Base-by-base conservation (phyloP, 2,888 invertebrate species). In the Anarsia innoxiella region DNA sequence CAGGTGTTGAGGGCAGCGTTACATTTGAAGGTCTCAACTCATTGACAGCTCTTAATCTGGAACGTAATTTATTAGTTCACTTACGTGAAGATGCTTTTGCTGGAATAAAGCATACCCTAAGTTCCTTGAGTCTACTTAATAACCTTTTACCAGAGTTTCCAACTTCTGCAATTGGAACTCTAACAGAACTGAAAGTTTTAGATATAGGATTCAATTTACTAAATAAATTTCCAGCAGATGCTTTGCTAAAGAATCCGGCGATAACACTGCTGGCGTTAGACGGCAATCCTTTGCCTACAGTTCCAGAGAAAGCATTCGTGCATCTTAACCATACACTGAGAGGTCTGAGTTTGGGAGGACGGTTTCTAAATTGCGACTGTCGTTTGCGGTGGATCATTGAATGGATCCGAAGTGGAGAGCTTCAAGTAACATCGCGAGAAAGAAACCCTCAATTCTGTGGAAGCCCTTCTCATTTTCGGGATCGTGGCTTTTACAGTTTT, bases 381-480 rank as follows among this genome's bases (percentile, higher is more conserved):
- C 90, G 91, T 40, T 73, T 96, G 31, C 88, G 91, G 5, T 96
- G 96, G 96, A 92, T 96, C 41, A 91, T 93, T 42, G 91, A 95
- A 62, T 96, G 96, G 96, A 95, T 96, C 51, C 88, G 91, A 36
- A 91, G 91, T 46, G 91, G 91, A 9, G 95, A 96, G 66, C 85
- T 96, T 26, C 96, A 96, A 87, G 95, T 96, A 12, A 96, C 96
- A 8, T 95, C 95, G 46, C 88, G 96, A 28, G 96, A 96, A 73
- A 87, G 95, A 53, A 95, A 94, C 71, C 96, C 96, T 4, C 96
- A 96, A 70, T 96, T 96, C 72, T 96, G 96, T 61, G 96, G 95
- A 9, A 90, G 90, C 49, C 96, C 96, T 1, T 85, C 89, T 1
- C 86, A 90, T 46, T 91, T 96, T 56, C 88, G 93, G 39, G 93